phyloP scores from a whole-genome alignment of 1,140 invertebrate genomes.

The Drosophila repletoides region DNA sequence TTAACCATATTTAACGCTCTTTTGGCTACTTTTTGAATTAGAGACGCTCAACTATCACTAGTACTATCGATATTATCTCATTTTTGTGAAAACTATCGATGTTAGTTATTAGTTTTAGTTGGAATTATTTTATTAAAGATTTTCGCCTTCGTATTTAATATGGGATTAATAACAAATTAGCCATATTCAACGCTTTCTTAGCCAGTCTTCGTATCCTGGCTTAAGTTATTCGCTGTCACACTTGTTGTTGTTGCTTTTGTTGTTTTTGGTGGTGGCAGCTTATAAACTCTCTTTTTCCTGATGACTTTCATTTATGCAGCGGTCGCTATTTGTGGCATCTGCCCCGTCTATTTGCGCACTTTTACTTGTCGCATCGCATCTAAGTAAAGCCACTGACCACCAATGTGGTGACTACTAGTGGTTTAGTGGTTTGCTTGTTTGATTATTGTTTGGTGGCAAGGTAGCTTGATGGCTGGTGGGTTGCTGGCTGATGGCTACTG shows the following conservation, averaged over 20 bases:
- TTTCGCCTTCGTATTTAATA: no score
- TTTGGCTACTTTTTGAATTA: slow-evolving; percentile 37
- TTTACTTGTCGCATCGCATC: slow-evolving; percentile 60
- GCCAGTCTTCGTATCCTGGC: slow-evolving; percentile 47
- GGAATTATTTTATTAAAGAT: no score
- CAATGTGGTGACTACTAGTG: no score
- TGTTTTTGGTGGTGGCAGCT: slow-evolving; percentile 19
- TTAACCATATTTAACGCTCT: slow-evolving; percentile 70
- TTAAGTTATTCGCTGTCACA: slow-evolving; percentile 43
- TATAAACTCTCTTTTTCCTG: slow-evolving; percentile 62
- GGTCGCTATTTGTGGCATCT: slow-evolving; percentile 5
- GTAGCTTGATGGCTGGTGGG: no score
- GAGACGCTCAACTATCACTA: no score
- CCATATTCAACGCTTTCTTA: slow-evolving; percentile 67
- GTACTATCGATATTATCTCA: no score
- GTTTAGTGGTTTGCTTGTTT: no score
- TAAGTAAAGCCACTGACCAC: slow-evolving; percentile 16
- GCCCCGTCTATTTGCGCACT: slow-evolving; percentile 69
- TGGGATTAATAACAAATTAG: no score
- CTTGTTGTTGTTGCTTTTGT: no score
- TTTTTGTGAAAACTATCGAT: no score
- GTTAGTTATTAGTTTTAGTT: no score
- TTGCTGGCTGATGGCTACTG: slow-evolving; percentile 25
- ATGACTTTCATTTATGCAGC: slow-evolving; percentile 70
- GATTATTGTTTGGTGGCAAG: no score